phyloP scores from a whole-genome alignment of 2,888 invertebrate genomes.

The Beris chalybata region DNA sequence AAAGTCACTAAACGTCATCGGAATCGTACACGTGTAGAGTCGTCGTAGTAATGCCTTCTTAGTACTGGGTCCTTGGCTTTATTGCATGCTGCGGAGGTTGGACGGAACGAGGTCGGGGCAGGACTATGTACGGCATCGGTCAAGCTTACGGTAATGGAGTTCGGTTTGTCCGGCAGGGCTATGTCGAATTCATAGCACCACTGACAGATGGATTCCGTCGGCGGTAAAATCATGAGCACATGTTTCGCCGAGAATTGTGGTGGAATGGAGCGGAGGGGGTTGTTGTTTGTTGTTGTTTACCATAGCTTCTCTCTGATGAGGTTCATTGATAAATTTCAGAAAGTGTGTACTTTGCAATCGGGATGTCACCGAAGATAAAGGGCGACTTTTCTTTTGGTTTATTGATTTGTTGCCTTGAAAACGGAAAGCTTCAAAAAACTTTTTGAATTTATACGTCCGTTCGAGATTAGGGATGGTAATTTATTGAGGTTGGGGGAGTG shows the following conservation, averaged over 20 bases:
- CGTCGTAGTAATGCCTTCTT: neutral
- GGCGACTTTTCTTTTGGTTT: too few species aligned
- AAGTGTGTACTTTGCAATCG: neutral
- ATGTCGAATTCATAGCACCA: neutral
- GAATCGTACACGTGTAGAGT: conserved; percentile 9
- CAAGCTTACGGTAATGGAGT: conserved; percentile 24
- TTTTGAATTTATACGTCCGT: too few species aligned
- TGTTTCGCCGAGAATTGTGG: neutral
- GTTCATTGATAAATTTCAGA: conserved; percentile 28
- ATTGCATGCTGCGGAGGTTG: too few species aligned
- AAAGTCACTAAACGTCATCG: conserved; percentile 27
- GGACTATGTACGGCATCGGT: too few species aligned
- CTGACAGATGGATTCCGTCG: conserved; percentile 14
- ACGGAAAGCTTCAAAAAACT: too few species aligned
- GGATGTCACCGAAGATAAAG: too few species aligned
- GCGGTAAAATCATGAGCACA: conserved; percentile 7
- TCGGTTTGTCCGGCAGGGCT: conserved; percentile 14
- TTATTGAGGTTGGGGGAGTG: too few species aligned
- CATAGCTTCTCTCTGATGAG: conserved; percentile 4
- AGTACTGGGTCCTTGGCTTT: too few species aligned
- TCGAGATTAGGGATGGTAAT: too few species aligned
- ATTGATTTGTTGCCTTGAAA: too few species aligned
- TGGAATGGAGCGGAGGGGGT: neutral
- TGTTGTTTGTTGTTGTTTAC: conserved; percentile 18
- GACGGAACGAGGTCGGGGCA: too few species aligned